These are phyloP conservation scores for Paragorgia papillata DNA, from an alignment of 92 coral and sea anemone species.

Conservation along the genomic window DNA sequence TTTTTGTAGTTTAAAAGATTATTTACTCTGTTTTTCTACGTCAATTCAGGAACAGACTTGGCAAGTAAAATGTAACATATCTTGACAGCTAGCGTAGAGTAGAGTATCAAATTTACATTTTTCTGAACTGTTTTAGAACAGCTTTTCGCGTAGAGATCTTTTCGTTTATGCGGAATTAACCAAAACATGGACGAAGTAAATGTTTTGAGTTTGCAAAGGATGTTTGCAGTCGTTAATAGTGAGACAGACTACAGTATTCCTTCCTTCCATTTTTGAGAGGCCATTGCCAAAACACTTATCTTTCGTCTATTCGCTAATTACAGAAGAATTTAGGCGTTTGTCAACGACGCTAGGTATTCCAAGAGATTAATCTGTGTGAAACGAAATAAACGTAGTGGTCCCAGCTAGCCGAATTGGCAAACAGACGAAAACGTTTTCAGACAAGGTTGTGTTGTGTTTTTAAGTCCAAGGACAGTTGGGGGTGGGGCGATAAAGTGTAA, in stretches of 20 bases:
- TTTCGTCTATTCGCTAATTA: conserved; percentile 14
- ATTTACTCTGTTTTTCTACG: background rate
- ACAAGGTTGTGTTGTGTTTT: conserved; percentile 2
- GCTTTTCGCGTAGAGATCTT: too few species aligned
- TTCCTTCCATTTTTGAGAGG: background rate
- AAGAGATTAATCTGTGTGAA: background rate
- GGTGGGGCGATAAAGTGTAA: conserved; percentile 32
- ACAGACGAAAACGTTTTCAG: conserved; percentile 6
- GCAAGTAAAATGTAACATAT: background rate
- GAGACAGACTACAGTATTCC: too few species aligned
- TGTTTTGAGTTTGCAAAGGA: too few species aligned
- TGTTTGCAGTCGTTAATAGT: too few species aligned
- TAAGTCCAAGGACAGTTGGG: conserved; percentile 4
- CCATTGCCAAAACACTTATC: background rate
- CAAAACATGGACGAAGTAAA: too few species aligned
- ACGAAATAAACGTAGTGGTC: too few species aligned
- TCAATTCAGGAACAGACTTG: background rate
- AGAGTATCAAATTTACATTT: background rate
- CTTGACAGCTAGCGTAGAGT: background rate
- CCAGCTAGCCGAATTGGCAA: background rate
- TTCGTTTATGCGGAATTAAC: too few species aligned
- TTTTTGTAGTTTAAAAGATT: background rate
- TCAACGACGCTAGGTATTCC: background rate
- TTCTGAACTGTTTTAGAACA: background rate
- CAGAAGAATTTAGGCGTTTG: conserved; percentile 30